Percentiles rank a stretch among this genome's conserved stretches.
Conservation (phyloP, 2,888 invertebrate genomes). For the Dasypogon diadema region DNA sequence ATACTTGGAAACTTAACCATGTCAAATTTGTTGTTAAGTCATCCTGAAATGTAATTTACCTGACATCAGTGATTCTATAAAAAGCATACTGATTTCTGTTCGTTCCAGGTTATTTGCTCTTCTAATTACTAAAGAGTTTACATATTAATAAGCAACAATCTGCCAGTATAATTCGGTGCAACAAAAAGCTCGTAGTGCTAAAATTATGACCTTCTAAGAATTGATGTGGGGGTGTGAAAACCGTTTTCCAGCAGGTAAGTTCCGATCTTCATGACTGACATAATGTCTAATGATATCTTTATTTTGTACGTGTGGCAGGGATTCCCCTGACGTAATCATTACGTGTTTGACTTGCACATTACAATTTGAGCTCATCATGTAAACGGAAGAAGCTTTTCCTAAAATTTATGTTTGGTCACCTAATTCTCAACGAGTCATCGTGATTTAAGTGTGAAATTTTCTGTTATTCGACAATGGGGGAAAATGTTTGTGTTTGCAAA, state of each 20-base stretch:
- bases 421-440: too few relatives aligned
- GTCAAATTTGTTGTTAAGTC: background rate
- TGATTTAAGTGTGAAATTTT: too few relatives aligned
- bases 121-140: background rate
- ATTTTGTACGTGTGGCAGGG: background rate
- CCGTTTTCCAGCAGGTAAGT: background rate
- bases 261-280: background rate
- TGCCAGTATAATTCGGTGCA: too few relatives aligned
- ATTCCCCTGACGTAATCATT: too few relatives aligned
- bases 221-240: background rate
- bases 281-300: background rate
- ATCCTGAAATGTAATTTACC: background rate
- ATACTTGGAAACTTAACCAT: too few relatives aligned
- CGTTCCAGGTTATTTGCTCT: slow-evolving; percentile 9
- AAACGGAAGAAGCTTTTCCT: too few relatives aligned
- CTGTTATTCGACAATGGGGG: too few relatives aligned
- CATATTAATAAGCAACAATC: background rate
- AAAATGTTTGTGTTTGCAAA: too few relatives aligned
- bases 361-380: too few relatives aligned
- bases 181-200: background rate
- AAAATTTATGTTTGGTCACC: too few relatives aligned
- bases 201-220: background rate
- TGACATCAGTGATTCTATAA: slow-evolving; percentile 7
- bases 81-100: slow-evolving; percentile 5
- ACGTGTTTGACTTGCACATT: too few relatives aligned